Evolutionary conservation across 1,140 invertebrate genomes (phyloP).

Genomic region (Drosophila tristis): DNA sequence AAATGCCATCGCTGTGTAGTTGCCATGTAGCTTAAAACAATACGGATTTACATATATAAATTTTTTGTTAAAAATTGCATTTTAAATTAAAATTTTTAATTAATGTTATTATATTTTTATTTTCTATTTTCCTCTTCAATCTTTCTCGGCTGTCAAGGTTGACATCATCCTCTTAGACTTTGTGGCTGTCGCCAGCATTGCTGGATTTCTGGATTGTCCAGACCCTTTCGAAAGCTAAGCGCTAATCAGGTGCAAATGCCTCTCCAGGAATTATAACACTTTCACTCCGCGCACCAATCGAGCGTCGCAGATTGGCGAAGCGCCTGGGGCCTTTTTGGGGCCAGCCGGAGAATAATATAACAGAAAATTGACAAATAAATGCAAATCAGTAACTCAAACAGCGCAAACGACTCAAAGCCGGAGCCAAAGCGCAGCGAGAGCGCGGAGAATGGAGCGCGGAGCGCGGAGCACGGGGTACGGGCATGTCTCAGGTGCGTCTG

Average conservation of each 20-base stretch:
- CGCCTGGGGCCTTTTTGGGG: constrained; percentile 15
- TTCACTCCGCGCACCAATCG: constrained; percentile 38
- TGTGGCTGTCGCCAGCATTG: too few species aligned
- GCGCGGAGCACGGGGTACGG: constrained; percentile 33
- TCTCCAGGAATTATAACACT: constrained; percentile 42
- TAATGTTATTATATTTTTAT: too few species aligned
- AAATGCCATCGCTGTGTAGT: too few species aligned
- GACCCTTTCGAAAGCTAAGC: not conserved
- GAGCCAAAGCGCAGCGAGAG: constrained; percentile 47
- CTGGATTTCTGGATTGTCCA: too few species aligned
- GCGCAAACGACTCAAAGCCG: constrained; percentile 23
- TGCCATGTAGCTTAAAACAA: too few species aligned
- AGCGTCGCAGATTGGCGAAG: constrained; percentile 27
- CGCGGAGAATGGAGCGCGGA: constrained; percentile 48
- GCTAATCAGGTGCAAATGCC: not conserved
- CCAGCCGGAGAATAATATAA: constrained; percentile 41
- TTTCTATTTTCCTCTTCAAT: too few species aligned
- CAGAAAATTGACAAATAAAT: constrained; percentile 69
- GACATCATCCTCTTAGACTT: too few species aligned
- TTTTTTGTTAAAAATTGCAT: too few species aligned
- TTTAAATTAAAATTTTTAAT: too few species aligned
- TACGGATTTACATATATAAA: too few species aligned
- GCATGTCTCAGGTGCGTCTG: constrained; percentile 38
- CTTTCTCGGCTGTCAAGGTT: too few species aligned
- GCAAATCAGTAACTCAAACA: constrained; percentile 78